Evolutionary conservation across 1,140 invertebrate species (phyloP).

Genomic region (Parasteatoda tepidariorum): DNA sequence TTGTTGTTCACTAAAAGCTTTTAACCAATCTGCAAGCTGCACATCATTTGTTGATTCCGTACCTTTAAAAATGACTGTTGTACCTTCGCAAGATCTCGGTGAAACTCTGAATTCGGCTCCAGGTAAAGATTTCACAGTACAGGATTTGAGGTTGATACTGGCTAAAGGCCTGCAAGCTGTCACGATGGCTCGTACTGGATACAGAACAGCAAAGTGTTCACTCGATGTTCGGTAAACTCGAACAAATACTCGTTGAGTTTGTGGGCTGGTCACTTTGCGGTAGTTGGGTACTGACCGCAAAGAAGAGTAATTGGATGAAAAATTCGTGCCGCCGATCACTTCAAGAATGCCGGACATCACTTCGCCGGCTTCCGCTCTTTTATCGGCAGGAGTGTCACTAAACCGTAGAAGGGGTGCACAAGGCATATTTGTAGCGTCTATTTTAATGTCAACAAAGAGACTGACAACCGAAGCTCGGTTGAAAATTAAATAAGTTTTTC

Average conservation of each 20-base stretch:
- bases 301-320: neutral
- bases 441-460: neutral
- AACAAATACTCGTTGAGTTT: slow-evolving; percentile 53
- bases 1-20: slow-evolving; percentile 35
- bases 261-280: neutral
- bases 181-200: slow-evolving; percentile 41
- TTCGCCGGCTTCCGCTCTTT: slow-evolving; percentile 29
- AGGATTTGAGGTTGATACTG: slow-evolving; percentile 55
- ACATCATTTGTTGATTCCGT: slow-evolving; percentile 28
- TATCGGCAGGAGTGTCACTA: slow-evolving; percentile 17
- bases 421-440: slow-evolving; percentile 29
- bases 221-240: slow-evolving; percentile 54
- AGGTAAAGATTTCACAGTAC: slow-evolving; percentile 33
- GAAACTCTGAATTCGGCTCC: slow-evolving; percentile 19
- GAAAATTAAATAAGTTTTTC: neutral
- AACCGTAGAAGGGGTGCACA: slow-evolving; percentile 40
- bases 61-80: slow-evolving; percentile 41
- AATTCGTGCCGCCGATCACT: slow-evolving; percentile 21
- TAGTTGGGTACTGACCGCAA: neutral
- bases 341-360: slow-evolving; percentile 58
- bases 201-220: slow-evolving; percentile 61
- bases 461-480: neutral
- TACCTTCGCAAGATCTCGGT: slow-evolving; percentile 49
- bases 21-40: slow-evolving; percentile 32
- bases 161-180: slow-evolving; percentile 52